Conservation (phyloP, 2,888 invertebrate species). For the Scrobipalpa atriplicella region DNA sequence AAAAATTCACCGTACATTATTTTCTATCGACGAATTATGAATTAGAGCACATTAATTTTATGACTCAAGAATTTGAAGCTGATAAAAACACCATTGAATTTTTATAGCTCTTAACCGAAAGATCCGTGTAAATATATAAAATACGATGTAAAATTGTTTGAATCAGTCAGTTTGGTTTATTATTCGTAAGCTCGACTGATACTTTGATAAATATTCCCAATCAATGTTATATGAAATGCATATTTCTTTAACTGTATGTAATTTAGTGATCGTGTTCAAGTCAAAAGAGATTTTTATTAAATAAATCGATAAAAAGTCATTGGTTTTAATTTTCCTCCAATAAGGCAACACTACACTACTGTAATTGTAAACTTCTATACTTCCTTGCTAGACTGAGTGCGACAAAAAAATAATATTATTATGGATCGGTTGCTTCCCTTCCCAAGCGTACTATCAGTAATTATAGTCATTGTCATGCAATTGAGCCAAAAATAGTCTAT, state of each 20-base stretch:
- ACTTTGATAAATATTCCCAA: slow-evolving; percentile 58
- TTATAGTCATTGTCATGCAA: too few species aligned
- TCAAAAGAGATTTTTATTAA: slow-evolving; percentile 82
- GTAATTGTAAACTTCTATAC: too few species aligned
- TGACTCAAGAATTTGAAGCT: too few species aligned
- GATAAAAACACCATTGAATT: neutral
- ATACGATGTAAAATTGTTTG: slow-evolving; percentile 52
- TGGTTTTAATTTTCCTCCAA: slow-evolving; percentile 40
- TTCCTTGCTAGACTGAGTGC: too few species aligned
- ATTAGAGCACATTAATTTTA: too few species aligned
- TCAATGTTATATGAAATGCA: slow-evolving; percentile 70
- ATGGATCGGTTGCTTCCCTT: too few species aligned
- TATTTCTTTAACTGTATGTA: slow-evolving; percentile 77
- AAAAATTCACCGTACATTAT: too few species aligned
- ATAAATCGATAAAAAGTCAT: slow-evolving; percentile 64
- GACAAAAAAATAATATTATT: too few species aligned
- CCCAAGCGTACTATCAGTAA: too few species aligned
- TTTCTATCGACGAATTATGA: too few species aligned
- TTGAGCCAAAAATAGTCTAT: too few species aligned
- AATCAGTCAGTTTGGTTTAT: slow-evolving; percentile 67
- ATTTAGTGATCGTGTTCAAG: slow-evolving; percentile 83
- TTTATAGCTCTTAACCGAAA: neutral
- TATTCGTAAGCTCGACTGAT: slow-evolving; percentile 74
- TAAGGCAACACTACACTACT: too few species aligned
- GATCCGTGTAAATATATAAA: slow-evolving; percentile 13